These are phyloP conservation scores for Tyrannus savana DNA, from an alignment of 2,113 vertebrate species.

Conservation along the genomic window DNA sequence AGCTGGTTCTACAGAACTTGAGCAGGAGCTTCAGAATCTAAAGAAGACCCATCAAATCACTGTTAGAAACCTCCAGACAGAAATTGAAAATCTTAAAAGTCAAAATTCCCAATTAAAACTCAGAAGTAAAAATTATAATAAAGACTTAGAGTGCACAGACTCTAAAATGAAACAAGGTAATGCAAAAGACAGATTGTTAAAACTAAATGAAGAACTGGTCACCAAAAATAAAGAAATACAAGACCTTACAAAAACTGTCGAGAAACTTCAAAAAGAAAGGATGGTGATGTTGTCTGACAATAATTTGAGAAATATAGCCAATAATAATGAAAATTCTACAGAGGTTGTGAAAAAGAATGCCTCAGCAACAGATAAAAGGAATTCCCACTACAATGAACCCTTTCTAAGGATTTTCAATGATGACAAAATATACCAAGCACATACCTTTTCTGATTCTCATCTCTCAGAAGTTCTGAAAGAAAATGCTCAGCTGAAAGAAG, in stretches of 20 bases:
- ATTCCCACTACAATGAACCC: neutral
- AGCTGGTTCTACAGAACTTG: constrained; percentile 46
- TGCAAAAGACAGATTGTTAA: constrained; percentile 73
- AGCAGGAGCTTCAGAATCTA: constrained; percentile 75
- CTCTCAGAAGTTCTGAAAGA: constrained; percentile 84
- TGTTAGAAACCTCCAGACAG: constrained; percentile 76
- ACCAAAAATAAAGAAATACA: constrained; percentile 84
- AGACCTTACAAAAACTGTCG: constrained; percentile 86
- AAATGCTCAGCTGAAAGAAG: constrained; percentile 79
- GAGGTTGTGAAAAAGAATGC: constrained; percentile 39
- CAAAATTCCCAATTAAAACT: constrained; percentile 75
- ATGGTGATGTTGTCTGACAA: constrained; percentile 77
- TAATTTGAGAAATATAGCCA: constrained; percentile 23
- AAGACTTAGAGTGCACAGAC: constrained; percentile 58
- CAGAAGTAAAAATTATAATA: constrained; percentile 45
- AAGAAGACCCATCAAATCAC: constrained; percentile 71
- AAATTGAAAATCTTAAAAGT: constrained; percentile 74
- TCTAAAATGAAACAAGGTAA: constrained; percentile 76
- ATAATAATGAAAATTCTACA: constrained; percentile 21
- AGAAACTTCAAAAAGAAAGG: constrained; percentile 88
- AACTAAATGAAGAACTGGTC: constrained; percentile 84
- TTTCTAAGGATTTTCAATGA: constrained; percentile 56
- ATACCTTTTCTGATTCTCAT: constrained; percentile 76
- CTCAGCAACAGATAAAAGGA: constrained; percentile 9
- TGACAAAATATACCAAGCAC: constrained; percentile 82